Base-by-base conservation (phyloP, 2,113 vertebrate species). In the Epinephelus fuscoguttatus region DNA sequence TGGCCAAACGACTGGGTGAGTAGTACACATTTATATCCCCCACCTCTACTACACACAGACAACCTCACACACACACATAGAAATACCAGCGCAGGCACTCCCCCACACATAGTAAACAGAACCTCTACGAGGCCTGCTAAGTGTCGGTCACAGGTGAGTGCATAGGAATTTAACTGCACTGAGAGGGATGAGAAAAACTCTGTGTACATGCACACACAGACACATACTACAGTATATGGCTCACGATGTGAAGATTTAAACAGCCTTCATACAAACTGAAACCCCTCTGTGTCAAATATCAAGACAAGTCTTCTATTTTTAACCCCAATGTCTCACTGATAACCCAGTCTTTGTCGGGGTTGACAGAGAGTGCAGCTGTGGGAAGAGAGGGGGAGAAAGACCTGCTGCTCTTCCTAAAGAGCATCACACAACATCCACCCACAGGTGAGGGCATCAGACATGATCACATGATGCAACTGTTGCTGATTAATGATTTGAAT, bases 1-100 rank as follows among this genome's bases (percentile, higher is more conserved):
- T 96, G 95, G 93, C 95, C 75, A 94, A 94, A 68, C 87, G 88
- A 75, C 93, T 96, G 42, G 94, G 95, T 96, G 74, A 89, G 92
- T 66, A 50, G 25, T 55, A 70, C 70, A 66, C 69, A 80, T 86
- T 82, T 85, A 83, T 86, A 85, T 57, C 67, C 67, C 49, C 74
- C 53, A 66, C 70, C 76, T 80, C 80, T 45, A 8, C 33, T 45
- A n/a, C 60, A 64, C 66, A 49, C 72, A 62, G 25, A 70, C 27
- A 61, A 59, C 62, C 66, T 57, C 33, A 68, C 71, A 84, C 75
- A 82, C 47, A 84, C 78, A 86, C 83, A 83, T 62, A 88, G 75
- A 86, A 33, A 82, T 81, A 63, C 84, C 73, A 69, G 45, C 14
- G 4, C 56, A 57, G 79, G 70, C 74, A 61, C 87, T 86, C 89